Evolutionary conservation across 2,113 vertebrate genomes (phyloP), one percentile per base, ranked within the genome.

Genomic region (Bubalus kerabau): DNA sequence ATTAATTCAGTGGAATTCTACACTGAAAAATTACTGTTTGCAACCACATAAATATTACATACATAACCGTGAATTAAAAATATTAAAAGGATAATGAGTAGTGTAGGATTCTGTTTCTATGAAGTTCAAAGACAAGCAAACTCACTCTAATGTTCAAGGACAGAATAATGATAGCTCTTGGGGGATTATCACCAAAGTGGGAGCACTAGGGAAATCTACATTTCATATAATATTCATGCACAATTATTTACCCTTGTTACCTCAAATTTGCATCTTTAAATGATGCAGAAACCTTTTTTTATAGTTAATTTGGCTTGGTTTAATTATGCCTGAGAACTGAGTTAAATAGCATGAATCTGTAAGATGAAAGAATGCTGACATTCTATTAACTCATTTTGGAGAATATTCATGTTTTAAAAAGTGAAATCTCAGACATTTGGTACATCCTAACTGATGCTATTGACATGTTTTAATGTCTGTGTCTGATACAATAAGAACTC

Each of bases 401-500:
- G 90, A 87, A 87, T 87, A 97, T n/a, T 82, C 17, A 16, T 23
- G 2, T 96, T 95, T 90, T 83, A 92, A 87, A 94, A n/a, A 28
- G 36, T 5, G 1, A 95, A 94, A 96, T 95, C 59, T 59, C 62
- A 98, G 90, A 78, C 90, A 56, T 67, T 96, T 97, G 85, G 56
- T 64, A 17, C 96, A 64, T 95, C 4, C 1, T 13, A 93, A 81
- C 90, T 92, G 56, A 88, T 56, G 23, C 86, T 94, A 91, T 23
- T 67, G 95, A 92, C 6, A 60, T 87, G 78, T 96, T 98, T 97
- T 40, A 71, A 87, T 82, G 85, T 60, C 95, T 56, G 7, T 90
- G 17, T 74, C 96, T 97, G 40, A n/a, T 10, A 67, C 26, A 59
- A 92, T 97, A 96, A 98, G 80, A 95, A 96, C 93, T 98, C 95